Base-by-base conservation (phyloP, 1,140 invertebrate genomes). In the Drosophila arawakana region DNA sequence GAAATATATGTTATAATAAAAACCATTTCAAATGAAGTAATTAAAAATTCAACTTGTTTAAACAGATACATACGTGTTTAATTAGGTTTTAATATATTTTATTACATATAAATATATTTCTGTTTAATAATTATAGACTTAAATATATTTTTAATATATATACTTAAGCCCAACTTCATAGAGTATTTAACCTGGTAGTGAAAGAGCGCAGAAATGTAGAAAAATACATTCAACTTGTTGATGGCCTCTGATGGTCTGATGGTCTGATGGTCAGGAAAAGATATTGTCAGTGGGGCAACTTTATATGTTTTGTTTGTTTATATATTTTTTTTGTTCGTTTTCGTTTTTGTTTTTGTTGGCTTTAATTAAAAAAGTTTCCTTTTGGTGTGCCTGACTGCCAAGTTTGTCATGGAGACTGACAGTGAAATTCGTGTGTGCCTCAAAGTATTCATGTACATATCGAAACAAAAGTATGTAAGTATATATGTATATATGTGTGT, bases 321-420 rank as follows among this genome's bases (percentile, higher is more conserved):
- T 18, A n/a, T n/a, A n/a, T n/a, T 7, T 34, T 50, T 52, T 13
- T 59, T 8, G 1, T 44, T 58, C 18, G 10, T 11, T 59, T 5
- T 47, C 39, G 10, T 50, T 37, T 25, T 66, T 34, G 46, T 78
- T 78, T 79, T 44, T 61, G 57, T 60, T 54, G 39, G 21, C n/a
- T 76, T 80, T 80, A 80, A 80, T 80, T 80, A 80, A 80, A 80
- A 80, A 80, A 80, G 78, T 80, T 80, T 80, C 47, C 65, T 61
- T 61, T 58, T 41, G 52, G 39, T 52, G 43, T 57, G 37, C 15
- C 44, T 46, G 50, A 52, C 52, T 25, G 37, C 57, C 57, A 39
- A 73, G 72, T 58, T 78, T 73, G 61, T 68, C 65, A 60, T 66
- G 74, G 75, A 35, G 49, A 62, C 44, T 57, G 35, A 41, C 68